phyloP scores from a whole-genome alignment of 2,797 vertebrate species.

The Karalla daura region DNA sequence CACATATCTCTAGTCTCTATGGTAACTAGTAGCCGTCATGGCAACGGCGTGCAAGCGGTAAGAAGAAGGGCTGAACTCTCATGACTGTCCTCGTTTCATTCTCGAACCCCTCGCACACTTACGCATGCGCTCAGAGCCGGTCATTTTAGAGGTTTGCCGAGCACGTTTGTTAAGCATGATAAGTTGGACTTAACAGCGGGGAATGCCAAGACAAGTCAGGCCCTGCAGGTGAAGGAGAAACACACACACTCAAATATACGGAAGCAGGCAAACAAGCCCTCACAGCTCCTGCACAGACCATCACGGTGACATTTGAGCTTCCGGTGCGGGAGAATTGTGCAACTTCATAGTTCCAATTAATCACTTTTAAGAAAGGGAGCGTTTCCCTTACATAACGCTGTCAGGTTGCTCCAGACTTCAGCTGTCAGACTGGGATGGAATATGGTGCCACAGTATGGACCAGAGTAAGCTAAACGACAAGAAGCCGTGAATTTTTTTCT shows the following conservation, averaged over 20 bases:
- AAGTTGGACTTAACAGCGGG: conserved; percentile 33
- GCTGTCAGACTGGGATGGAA: no score
- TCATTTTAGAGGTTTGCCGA: conserved; percentile 28
- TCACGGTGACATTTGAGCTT: no score
- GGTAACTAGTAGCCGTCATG: conserved; percentile 84
- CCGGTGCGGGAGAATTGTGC: neutral
- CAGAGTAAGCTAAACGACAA: no score
- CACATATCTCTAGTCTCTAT: conserved; percentile 82
- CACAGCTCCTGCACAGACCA: no score
- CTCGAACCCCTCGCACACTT: conserved; percentile 26
- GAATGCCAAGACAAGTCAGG: conserved; percentile 60
- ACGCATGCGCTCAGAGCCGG: conserved; percentile 3
- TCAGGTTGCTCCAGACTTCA: no score
- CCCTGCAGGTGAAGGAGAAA: conserved; percentile 45
- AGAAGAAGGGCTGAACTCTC: conserved; percentile 75
- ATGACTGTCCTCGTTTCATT: conserved; percentile 73
- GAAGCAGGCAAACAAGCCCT: conserved; percentile 39
- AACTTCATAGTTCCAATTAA: neutral
- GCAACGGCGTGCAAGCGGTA: conserved; percentile 76
- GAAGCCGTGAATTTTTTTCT: no score
- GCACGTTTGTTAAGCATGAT: conserved; percentile 7
- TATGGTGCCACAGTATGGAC: no score
- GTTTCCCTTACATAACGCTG: no score
- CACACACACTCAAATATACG: conserved; percentile 15
- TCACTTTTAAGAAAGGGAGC: neutral